phyloP scores from a whole-genome alignment of 2,888 invertebrate genomes.

The Ectemnius cavifrons region DNA sequence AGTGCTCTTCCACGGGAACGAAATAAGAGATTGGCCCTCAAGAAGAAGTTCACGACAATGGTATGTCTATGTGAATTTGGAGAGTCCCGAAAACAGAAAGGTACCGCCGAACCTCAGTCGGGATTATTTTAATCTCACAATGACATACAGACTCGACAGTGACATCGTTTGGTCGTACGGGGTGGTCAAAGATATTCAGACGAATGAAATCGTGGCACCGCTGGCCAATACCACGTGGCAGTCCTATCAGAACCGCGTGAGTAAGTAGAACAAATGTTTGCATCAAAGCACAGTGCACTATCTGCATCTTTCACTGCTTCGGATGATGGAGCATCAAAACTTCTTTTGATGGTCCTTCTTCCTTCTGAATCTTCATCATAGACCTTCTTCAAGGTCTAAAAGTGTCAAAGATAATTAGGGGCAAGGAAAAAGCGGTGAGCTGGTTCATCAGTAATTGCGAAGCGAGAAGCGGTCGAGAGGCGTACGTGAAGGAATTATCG shows the following conservation, averaged over 20 bases:
- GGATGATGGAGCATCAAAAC: no score
- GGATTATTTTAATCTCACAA: conserved; percentile 81
- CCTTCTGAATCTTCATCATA: no score
- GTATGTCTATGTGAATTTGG: conserved; percentile 80
- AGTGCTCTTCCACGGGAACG: conserved; percentile 79
- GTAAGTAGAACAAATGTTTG: conserved; percentile 40
- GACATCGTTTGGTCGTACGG: conserved; percentile 79
- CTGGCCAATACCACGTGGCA: conserved; percentile 47
- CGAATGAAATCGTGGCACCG: conserved; percentile 57
- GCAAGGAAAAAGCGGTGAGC: conserved; percentile 79
- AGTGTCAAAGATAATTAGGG: conserved; percentile 20
- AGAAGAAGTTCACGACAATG: conserved; percentile 75
- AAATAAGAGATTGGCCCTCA: conserved; percentile 69
- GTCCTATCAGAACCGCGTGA: conserved; percentile 32
- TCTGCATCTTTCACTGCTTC: no score
- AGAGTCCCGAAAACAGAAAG: conserved; percentile 74
- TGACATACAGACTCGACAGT: conserved; percentile 80
- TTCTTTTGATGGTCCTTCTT: background rate
- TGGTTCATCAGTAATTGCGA: conserved; percentile 82
- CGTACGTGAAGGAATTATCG: conserved; percentile 78
- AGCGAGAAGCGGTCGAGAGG: conserved; percentile 77
- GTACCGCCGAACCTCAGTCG: conserved; percentile 51
- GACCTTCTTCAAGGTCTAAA: no score
- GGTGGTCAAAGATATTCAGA: conserved; percentile 68
- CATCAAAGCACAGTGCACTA: no score